Base-by-base conservation (phyloP, 2,888 invertebrate genomes). In the Pheosia gnoma region DNA sequence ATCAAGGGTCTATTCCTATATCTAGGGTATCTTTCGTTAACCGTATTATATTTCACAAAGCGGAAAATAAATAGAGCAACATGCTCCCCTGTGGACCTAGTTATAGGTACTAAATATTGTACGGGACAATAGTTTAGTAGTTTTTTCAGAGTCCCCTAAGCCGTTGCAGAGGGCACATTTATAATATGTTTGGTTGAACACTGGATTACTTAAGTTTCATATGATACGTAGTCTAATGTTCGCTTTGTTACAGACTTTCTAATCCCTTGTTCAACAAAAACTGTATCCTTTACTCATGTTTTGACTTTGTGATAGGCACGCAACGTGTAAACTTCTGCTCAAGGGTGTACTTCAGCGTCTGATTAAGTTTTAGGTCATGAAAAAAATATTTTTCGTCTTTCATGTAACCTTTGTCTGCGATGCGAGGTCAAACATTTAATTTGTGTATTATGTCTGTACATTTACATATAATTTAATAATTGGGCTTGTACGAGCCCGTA, bases 131-230 rank as follows among this genome's bases (percentile, higher is more conserved):
- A 25, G 25, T 64, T 64, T 52, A 62, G 62, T 69, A 45, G 59
- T 53, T 53, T 6, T 62, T 58, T 55, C 56, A 55, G 59, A 66
- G 62, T 60, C 59, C 60, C 64, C 41, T 49, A 65, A 62, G 68
- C 63, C 67, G 45, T 65, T 59, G 61, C 57, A 60, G 59, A 59
- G 55, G 62, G 47, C 60, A 58, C 59, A 62, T 62, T 25, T 25
- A 25, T 25, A 25, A 53, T 65, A 59, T 64, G 67, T 62, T 62
- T 62, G 57, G 64, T 66, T 56, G 57, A 71, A 58, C 68, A 66
- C 71, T 67, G 72, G 66, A 73, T 74, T 73, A 70, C 73, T 68
- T 65, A 70, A 75, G 66, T 78, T 74, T 62, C 62, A 71, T 76
- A 60, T 71, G 68, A 68, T 73, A 59, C 71, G 69, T 62, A 63